Base-by-base conservation (phyloP, 2,888 invertebrate genomes). In the Tigriopus californicus region DNA sequence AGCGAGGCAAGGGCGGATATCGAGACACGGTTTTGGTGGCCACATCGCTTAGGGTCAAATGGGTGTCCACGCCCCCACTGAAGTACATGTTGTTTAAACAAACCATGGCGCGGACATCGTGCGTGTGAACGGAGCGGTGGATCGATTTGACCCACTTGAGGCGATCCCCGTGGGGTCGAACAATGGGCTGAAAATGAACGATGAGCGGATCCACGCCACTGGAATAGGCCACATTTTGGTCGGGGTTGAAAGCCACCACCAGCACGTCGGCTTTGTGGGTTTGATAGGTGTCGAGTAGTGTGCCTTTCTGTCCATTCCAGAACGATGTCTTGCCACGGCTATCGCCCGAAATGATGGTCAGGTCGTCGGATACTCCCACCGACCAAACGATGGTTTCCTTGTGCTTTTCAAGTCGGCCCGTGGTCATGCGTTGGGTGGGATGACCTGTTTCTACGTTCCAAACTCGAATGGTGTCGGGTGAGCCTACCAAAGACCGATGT, bases 371-470 rank as follows among this genome's bases (percentile, higher is more conserved):
- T 1, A 91, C 79, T 33, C 79, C 80, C n/a, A 94, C 70, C 62
- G 83, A 82, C 89, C 92, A 92, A 1, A 92, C 83, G 64, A 88
- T 82, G 0, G 86, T 86, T 61, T 82, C 80, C 64, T 76, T 77
- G 54, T 76, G 77, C 1, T 73, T 72, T 13, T 46, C 44, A 13
- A 77, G 70, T 52, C 83, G 73, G 0, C 81, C 80, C 0, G 85
- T 78, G 0, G 80, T 80, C 75, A 94, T 82, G 64, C 83, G 80
- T 66, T 85, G 83, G 60, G 87, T 75, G 0, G 87, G 89, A 71
- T 86, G 85, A 1, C 58, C 58, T 0, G 83, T 83, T 58, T 78
- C 73, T 0, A 83, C 82, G 74, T 84, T 82, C 90, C 91, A 94
- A 41, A 94, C 79, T 64, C 91, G 77, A 33, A 94, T 80, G 25